A percentile compares a stretch with the other conserved stretches of the same genome.
These are phyloP conservation scores for Dipodomys merriami DNA, from an alignment of 2,113 vertebrate genomes.

Conservation along the genomic window DNA sequence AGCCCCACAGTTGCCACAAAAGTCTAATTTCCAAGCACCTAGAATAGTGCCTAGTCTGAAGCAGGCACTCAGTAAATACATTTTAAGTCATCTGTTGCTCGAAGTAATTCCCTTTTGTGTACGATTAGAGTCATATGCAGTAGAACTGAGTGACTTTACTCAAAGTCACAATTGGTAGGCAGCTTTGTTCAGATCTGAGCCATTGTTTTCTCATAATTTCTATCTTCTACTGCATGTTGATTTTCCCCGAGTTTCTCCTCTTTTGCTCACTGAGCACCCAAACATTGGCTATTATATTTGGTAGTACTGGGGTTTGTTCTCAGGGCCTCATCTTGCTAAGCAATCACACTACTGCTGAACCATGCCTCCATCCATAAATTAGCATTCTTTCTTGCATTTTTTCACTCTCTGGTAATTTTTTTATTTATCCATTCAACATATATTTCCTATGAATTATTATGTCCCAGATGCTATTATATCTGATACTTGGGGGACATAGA, in stretches of 20 bases:
- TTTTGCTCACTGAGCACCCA: too few species aligned
- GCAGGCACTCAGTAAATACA: background rate
- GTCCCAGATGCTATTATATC: background rate
- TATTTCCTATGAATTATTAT: background rate
- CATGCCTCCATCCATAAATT: background rate
- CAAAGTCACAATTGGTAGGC: background rate
- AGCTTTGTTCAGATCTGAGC: background rate
- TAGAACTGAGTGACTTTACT: background rate
- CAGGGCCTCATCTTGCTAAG: too few species aligned
- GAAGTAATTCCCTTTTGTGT: background rate
- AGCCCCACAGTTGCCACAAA: background rate
- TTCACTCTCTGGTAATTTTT: background rate
- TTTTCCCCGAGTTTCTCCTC: background rate
- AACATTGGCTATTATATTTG: too few species aligned
- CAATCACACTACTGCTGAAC: too few species aligned
- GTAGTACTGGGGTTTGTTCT: too few species aligned
- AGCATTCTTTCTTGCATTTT: background rate
- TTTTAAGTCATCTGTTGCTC: background rate
- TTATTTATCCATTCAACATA: conserved; percentile 20
- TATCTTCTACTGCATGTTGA: background rate
- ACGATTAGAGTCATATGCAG: background rate
- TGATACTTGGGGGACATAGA: background rate
- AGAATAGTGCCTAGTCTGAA: background rate
- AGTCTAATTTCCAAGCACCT: background rate
- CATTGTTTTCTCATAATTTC: background rate